Base-by-base conservation (phyloP, 2,888 invertebrate genomes). In the Acleris sparsana region DNA sequence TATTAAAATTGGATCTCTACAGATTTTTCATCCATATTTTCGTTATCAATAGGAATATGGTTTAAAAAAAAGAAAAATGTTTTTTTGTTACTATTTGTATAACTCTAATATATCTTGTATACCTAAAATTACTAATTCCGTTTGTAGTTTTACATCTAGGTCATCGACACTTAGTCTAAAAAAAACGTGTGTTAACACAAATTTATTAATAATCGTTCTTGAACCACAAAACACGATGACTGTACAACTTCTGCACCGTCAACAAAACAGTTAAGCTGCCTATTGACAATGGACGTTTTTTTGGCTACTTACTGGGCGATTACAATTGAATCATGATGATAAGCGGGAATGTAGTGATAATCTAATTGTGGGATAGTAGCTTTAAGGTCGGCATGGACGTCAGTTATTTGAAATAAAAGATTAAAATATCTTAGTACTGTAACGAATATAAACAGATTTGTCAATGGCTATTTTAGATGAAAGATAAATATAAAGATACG, bases 331-430 rank as follows among this genome's bases (percentile, higher is more conserved):
- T 71, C 71, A 78, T 67, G 82, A 85, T 91, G 91, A 83, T 82
- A 58, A 70, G 83, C 85, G 78, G 77, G 80, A 80, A 77, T 70
- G 71, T 73, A 70, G 70, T 75, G 82, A 83, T 87, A 86, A 88
- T 88, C 85, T 88, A 86, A 90, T 89, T 88, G 90, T 89, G 80
- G 82, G 86, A 80, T 84, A 85, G 83, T 85, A 82, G 79, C 74
- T 73, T 77, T 74, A 69, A 67, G 70, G 68, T 62, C 80, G 78
- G 76, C 72, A 13, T 39, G 13, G 39, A 39, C 1, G 39, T 39
- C 13, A 13, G 39, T n/a, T n/a, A n/a, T n/a, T n/a, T n/a, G n/a
- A n/a, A n/a, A n/a, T n/a, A n/a, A n/a, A n/a, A n/a, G n/a, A n/a
- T n/a, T n/a, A n/a, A n/a, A n/a, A n/a, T n/a, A n/a, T n/a, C n/a